Evolutionary conservation across 1,140 invertebrate species (phyloP).

Genomic region (Ladona fulva): DNA sequence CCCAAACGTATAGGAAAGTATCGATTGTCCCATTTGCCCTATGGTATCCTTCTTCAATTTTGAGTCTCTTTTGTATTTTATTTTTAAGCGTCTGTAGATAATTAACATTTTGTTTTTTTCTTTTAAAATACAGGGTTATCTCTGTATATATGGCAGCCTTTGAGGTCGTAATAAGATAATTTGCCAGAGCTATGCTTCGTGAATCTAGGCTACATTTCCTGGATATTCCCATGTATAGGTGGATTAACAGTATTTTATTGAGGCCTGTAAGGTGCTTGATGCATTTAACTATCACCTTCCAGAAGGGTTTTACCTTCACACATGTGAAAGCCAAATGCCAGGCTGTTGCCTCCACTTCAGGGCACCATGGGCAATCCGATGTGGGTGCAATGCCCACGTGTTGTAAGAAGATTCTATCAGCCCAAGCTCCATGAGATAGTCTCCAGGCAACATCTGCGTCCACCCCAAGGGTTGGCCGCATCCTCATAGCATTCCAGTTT

Average conservation of each 20-base stretch:
- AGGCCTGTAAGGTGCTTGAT: background rate
- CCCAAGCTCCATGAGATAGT: no score
- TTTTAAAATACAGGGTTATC: conserved; percentile 13
- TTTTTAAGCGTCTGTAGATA: no score
- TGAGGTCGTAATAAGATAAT: background rate
- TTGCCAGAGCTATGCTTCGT: background rate
- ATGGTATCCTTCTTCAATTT: no score
- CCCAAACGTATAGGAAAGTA: no score
- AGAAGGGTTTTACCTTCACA: background rate
- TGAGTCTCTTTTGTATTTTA: no score
- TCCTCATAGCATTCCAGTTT: no score
- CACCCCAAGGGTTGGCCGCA: no score
- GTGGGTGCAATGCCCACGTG: background rate
- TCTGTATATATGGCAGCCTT: background rate
- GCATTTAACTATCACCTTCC: background rate
- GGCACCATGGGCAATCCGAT: background rate
- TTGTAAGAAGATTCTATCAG: background rate
- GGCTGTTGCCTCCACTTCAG: background rate
- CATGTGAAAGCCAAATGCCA: background rate
- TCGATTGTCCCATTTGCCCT: no score
- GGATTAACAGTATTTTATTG: background rate
- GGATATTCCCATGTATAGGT: background rate
- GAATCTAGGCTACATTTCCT: background rate
- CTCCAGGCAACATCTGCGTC: no score
- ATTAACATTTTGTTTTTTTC: conserved; percentile 9